phyloP scores from a whole-genome alignment of 1,140 invertebrate genomes.

The Proales similis region DNA sequence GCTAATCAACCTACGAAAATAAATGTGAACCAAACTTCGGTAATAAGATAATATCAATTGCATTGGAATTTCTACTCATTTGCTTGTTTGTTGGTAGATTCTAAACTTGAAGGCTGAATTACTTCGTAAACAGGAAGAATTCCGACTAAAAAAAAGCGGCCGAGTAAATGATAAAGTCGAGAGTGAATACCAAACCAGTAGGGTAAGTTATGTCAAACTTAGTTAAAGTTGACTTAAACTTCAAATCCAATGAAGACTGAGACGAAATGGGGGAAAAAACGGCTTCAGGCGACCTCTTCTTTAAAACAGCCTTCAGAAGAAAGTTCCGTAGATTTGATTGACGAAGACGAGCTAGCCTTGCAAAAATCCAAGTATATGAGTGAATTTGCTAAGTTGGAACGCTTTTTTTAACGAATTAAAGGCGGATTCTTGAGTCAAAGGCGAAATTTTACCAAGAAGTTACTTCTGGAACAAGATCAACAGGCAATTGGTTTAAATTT shows the following conservation, averaged over 20 bases:
- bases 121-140: conserved; percentile 21
- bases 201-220: not conserved
- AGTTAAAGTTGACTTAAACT: not conserved
- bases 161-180: not conserved
- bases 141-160: conserved; percentile 6
- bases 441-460: conserved; percentile 35
- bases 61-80: too few species aligned
- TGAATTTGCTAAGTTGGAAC: not conserved
- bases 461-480: conserved; percentile 11
- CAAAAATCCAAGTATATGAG: not conserved
- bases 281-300: not conserved
- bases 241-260: conserved; percentile 6
- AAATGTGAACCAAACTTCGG: too few species aligned
- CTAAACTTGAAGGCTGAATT: conserved; percentile 28
- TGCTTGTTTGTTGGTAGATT: conserved; percentile 5
- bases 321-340: conserved; percentile 2
- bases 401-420: not conserved
- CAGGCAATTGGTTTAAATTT: conserved; percentile 9
- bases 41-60: too few species aligned
- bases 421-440: conserved; percentile 30
- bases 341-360: conserved; percentile 12
- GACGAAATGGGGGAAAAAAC: conserved; percentile 33
- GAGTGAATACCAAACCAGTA: conserved; percentile 11
- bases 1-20: too few species aligned
- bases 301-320: not conserved